A percentile compares a stretch with the other conserved stretches of the same genome.
These are phyloP conservation scores for Amblyraja radiata DNA, from an alignment of 2,797 vertebrate genomes.

Conservation along the genomic window DNA sequence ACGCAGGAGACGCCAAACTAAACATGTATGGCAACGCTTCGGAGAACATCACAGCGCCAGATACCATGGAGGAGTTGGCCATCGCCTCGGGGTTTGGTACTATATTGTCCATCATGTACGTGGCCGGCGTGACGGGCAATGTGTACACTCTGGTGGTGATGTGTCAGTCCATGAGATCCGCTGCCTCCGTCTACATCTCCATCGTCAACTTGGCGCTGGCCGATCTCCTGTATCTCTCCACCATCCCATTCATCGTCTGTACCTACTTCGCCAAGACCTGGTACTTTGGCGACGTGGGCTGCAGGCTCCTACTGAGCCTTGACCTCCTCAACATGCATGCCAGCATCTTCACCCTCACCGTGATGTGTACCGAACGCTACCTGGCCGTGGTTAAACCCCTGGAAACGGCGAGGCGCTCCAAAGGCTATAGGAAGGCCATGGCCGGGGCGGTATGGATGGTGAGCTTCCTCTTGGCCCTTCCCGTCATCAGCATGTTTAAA, in stretches of 20 bases:
- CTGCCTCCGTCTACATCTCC: constrained; percentile 88
- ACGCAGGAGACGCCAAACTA: not conserved
- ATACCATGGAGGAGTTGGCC: not conserved
- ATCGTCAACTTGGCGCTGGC: constrained; percentile 83
- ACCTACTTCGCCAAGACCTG: constrained; percentile 80
- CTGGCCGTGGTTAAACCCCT: constrained; percentile 81
- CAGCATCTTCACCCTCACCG: constrained; percentile 82
- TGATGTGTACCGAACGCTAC: constrained; percentile 88
- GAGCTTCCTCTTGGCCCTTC: constrained; percentile 75
- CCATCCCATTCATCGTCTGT: constrained; percentile 83
- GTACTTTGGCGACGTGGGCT: constrained; percentile 80
- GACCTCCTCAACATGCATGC: constrained; percentile 91
- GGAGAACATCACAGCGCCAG: not conserved
- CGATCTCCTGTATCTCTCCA: constrained; percentile 80
- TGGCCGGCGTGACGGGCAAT: constrained; percentile 76
- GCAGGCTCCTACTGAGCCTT: constrained; percentile 76
- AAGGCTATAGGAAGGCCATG: constrained; percentile 82
- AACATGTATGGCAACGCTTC: not conserved
- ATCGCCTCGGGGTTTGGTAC: constrained; percentile 60
- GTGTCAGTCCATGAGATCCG: constrained; percentile 78
- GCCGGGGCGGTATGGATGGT: constrained; percentile 74
- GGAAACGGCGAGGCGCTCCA: constrained; percentile 80
- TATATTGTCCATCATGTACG: constrained; percentile 79
- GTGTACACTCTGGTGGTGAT: constrained; percentile 86
- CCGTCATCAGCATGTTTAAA: constrained; percentile 79